Evolutionary conservation across 2,113 vertebrate genomes (phyloP).

Genomic region (Protobothrops mucrosquamatus): DNA sequence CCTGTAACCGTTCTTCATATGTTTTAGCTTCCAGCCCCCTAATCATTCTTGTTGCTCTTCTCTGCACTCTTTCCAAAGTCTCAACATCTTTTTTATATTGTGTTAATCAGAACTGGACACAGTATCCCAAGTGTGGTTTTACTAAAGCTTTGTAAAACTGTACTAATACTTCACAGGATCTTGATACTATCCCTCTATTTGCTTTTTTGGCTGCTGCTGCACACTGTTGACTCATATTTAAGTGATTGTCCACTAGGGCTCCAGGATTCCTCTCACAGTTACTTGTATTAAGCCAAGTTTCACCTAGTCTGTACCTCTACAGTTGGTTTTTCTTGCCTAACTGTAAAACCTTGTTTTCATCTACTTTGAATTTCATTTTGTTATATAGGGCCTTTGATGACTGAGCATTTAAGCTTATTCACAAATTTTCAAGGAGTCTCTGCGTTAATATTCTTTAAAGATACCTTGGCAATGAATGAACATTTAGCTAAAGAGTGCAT

Average conservation of each 20-base stretch:
- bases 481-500: constrained; percentile 7
- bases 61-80: not conserved
- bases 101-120: not conserved
- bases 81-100: not conserved
- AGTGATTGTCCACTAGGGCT: not conserved
- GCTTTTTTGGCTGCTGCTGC: not conserved
- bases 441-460: constrained; percentile 15
- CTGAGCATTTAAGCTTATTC: constrained; percentile 10
- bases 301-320: not conserved
- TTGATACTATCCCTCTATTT: not conserved
- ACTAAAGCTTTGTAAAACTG: not conserved
- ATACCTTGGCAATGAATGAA: not conserved
- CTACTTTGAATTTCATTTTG: not conserved
- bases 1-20: not conserved
- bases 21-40: not conserved
- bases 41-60: not conserved
- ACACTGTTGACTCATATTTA: not conserved
- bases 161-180: not conserved
- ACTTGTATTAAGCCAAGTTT: not conserved
- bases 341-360: not conserved
- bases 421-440: not conserved
- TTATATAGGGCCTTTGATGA: not conserved
- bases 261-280: not conserved
- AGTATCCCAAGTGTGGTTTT: not conserved
- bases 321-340: not conserved